Percentiles rank a stretch among this genome's conserved stretches.
Conservation (phyloP, 2,888 invertebrate genomes). For the Caenorhabditis sp. region DNA sequence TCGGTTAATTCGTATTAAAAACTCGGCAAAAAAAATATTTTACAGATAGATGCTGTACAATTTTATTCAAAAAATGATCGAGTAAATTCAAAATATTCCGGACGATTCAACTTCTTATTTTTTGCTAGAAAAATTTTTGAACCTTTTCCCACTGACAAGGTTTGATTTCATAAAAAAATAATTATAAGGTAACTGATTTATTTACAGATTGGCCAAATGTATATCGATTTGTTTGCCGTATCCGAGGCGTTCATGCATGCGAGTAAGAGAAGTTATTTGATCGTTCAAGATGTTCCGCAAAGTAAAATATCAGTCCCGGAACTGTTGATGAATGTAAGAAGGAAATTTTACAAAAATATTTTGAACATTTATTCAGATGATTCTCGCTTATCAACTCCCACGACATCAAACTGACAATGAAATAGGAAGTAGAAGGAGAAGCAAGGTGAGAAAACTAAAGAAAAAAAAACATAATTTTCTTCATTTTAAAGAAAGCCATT, state of each 20-base stretch:
- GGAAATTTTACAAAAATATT: not conserved
- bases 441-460: not conserved
- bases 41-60: slow-evolving; percentile 11
- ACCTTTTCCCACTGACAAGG: slow-evolving; percentile 11
- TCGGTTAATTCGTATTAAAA: not conserved
- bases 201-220: slow-evolving; percentile 4
- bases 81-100: slow-evolving; percentile 16
- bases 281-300: slow-evolving; percentile 4
- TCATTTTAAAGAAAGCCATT: not conserved
- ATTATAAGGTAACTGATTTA: no score
- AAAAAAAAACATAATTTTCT: not conserved
- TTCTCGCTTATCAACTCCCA: slow-evolving; percentile 34
- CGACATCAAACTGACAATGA: slow-evolving; percentile 18
- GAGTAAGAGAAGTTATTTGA: slow-evolving; percentile 12
- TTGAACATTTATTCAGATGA: slow-evolving; percentile 11
- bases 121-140: slow-evolving; percentile 29
- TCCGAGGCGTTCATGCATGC: slow-evolving; percentile 18
- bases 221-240: slow-evolving; percentile 16
- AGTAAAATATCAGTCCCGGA: slow-evolving; percentile 23
- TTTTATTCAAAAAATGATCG: slow-evolving; percentile 14
- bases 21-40: not conserved
- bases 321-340: slow-evolving; percentile 15
- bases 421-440: slow-evolving; percentile 10
- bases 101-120: slow-evolving; percentile 21
- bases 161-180: not conserved